Base-by-base conservation (phyloP, 2,888 invertebrate species). In the Ceriagrion tenellum region DNA sequence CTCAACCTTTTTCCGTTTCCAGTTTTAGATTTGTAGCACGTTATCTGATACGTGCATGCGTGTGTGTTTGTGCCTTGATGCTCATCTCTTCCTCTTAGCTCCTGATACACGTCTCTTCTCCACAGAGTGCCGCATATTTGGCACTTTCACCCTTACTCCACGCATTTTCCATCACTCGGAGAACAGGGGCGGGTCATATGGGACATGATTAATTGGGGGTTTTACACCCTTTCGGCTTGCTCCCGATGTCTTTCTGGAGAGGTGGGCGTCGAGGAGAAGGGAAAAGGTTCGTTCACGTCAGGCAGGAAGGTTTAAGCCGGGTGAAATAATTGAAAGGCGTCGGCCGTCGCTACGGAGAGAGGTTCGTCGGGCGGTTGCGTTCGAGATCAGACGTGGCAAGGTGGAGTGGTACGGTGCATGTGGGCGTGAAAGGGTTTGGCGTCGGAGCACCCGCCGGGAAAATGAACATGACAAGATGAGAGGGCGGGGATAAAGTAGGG, bases 291-390 rank as follows among this genome's bases (percentile, higher is more conserved):
- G 69, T 69, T n/a, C 59, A 59, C 20, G 59, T n/a, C n/a, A n/a
- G 81, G 81, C 18, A 16, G 81, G 81, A 20, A 81, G 30, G 81
- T 35, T 81, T 81, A 16, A 26, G 30, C 35, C 30, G 81, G 30
- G 13, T n/a, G 35, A 81, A 81, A 81, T 81, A 81, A 81, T 81
- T 81, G 81, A 81, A 81, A 81, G 81, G 35, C 30, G 81, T 81
- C 30, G 3, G 30, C n/a, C 69, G 69, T 74, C 74, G 74, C 20
- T 10, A 30, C 30, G 23, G 30, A 35, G n/a, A 13, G n/a, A 12
- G 69, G n/a, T 8, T 12, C 16, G 26, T 23, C n/a, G 26, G 69
- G 69, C 8, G 69, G 69, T 47, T 23, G 69, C n/a, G n/a, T 12
- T 59, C 59, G 2, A 59, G 69, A 23, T 69, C 69, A 26, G 81